Percentiles rank a stretch among this genome's conserved stretches.
Conservation (phyloP, 2,888 invertebrate species). For the Drosophila anceps region DNA sequence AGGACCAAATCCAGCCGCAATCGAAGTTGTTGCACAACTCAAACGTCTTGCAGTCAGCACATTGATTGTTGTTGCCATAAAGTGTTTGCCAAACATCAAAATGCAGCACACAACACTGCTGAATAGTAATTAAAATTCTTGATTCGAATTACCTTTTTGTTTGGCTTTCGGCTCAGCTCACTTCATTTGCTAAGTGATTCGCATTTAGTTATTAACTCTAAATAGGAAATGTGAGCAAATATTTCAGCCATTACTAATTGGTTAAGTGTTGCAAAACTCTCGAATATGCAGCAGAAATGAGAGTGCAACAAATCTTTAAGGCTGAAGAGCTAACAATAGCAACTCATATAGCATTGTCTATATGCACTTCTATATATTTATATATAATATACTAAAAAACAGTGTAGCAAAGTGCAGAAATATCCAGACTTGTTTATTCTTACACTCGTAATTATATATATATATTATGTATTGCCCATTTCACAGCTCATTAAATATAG, state of each 20-base stretch:
- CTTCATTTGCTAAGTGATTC: neutral
- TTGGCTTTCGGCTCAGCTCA: neutral
- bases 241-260: neutral
- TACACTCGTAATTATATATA: neutral
- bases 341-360: too few relatives aligned
- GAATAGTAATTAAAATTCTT: neutral
- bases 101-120: slow-evolving; percentile 7
- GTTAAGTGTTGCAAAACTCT: slow-evolving; percentile 1
- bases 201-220: neutral
- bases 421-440: neutral
- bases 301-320: too few relatives aligned
- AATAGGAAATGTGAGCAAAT: neutral
- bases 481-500: neutral
- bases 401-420: neutral
- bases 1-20: neutral
- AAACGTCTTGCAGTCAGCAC: neutral
- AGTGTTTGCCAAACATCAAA: neutral
- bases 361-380: neutral
- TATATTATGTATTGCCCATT: neutral
- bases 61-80: neutral
- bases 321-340: neutral
- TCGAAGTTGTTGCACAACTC: slow-evolving; percentile 5
- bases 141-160: neutral
- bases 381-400: neutral
- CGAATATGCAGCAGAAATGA: neutral